Conservation (phyloP, 2,888 invertebrate species). For the Galerucella nymphaeae region DNA sequence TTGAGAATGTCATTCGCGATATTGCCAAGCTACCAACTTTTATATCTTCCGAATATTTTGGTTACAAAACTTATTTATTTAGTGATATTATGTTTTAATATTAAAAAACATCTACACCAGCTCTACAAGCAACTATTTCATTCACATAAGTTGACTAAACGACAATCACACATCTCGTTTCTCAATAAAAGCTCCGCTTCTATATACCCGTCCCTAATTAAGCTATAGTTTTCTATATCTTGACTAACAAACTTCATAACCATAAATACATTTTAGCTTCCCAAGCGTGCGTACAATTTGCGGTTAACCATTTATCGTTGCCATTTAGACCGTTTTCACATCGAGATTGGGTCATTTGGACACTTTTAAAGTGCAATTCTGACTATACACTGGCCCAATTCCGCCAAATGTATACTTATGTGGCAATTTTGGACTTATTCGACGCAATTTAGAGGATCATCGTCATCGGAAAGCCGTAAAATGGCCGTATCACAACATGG, state of each 20-base stretch:
- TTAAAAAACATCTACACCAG: no score
- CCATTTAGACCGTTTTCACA: conserved; percentile 17
- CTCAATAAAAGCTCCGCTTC: no score
- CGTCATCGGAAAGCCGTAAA: conserved; percentile 34
- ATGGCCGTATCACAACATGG: conserved; percentile 34
- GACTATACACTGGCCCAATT: conserved; percentile 31
- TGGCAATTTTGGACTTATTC: conserved; percentile 35
- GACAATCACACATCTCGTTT: no score
- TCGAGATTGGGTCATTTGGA: conserved; percentile 33
- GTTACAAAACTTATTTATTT: no score
- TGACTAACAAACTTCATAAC: not conserved
- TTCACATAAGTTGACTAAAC: no score
- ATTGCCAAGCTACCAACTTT: no score
- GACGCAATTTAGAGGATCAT: conserved; percentile 30
- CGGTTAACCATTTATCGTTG: conserved; percentile 17
- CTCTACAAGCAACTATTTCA: no score
- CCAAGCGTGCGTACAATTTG: conserved; percentile 20
- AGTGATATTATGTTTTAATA: no score
- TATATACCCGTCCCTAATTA: no score
- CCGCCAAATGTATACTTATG: conserved; percentile 34
- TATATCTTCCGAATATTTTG: no score
- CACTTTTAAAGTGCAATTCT: conserved; percentile 37
- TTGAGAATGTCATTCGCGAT: no score
- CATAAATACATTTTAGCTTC: not conserved
- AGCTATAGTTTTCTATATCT: no score